Evolutionary conservation across 2,113 vertebrate species (phyloP), one percentile per base, ranked within the genome.

Genomic region (Kryptolebias marmoratus): DNA sequence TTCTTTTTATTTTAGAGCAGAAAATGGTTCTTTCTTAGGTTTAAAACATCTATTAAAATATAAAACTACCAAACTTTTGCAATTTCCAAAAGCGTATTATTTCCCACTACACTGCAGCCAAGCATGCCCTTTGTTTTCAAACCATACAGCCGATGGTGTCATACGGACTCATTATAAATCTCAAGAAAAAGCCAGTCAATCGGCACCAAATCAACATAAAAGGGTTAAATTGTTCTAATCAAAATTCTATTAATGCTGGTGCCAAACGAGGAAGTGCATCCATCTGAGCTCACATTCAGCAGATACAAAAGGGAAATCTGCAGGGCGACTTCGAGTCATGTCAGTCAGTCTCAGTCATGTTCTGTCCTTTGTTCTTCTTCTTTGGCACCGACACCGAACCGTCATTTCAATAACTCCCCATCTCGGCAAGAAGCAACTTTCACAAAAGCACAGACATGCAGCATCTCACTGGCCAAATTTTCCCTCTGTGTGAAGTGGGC

Each of bases 231-330:
- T 64, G 66, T 75, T 70, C 60, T 65, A 77, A 74, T 87, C 59
- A 60, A 61, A 65, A 82, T 77, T 73, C 68, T 49, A 68, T 88
- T 64, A 64, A 27, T 39, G 66, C 49, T 65, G 59, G 16, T 81
- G 76, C 84, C 88, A 89, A 74, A 65, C 58, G 45, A 88, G 91
- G 91, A 93, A 93, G 87, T 73, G 61, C 57, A 30, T 69, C 76
- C 82, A 75, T 88, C 73, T 62, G 82, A 58, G 70, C 36, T 16
- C 15, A 70, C 47, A 84, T 74, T 91, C 68, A 83, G 72, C 71
- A 62, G 49, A 64, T 1, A 80, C 79, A 78, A 88, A 85, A 87
- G 81, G 80, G 72, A 82, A 85, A 82, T 82, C 79, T 47, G 57
- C 71, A 12, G 83, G 83, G 56, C 22, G 65, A 77, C 80, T 78